Base-by-base conservation (phyloP, 2,797 vertebrate genomes). In the Eutrigla gurnardus region DNA sequence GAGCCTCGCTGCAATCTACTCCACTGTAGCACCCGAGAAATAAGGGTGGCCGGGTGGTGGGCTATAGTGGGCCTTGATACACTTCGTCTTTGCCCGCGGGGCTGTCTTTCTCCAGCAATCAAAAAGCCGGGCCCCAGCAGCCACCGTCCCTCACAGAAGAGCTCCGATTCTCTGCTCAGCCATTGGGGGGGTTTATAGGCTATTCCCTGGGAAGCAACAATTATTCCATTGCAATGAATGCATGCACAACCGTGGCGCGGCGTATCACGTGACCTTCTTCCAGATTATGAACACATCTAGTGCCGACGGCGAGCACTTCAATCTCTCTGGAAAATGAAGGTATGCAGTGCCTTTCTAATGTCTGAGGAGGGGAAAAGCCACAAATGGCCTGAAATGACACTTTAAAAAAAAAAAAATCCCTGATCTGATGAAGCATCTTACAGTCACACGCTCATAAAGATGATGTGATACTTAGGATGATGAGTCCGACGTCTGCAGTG, bases 1-100 rank as follows among this genome's bases (percentile, higher is more conserved):
- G 86, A 89, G 63, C 65, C 68, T 79, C 75, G 54, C 72, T 72
- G 82, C 75, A 88, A 86, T 92, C 87, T 82, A 86, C 73, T 86
- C 68, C 13, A 79, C 77, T 75, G 75, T 77, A 79, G 86, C 80
- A 77, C 66, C 83, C 76, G 58, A 79, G 80, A 82, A 88, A 90
- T 91, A 84, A 89, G 63, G 57, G 65, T 42, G 78, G 75, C 74
- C 73, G 82, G 52, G 81, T 25, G 25, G 25, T 25, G 25, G 66
- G 75, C 54, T 73, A 35, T 54, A 57, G 76, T 43, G 75, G 25
- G 66, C 72, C 65, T 70, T 84, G 86, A 87, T 89, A 76, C 74
- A 82, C 85, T 90, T 89, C 74, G 77, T 91, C 82, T 91, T 63
- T 57, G 80, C 81, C 81, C 68, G 49, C 50, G 73, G 73, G 65